Percentiles rank a stretch among this genome's conserved stretches.
Evolutionary conservation across 2,888 invertebrate species (phyloP).

Genomic region (Pristionchus entomophagus): DNA sequence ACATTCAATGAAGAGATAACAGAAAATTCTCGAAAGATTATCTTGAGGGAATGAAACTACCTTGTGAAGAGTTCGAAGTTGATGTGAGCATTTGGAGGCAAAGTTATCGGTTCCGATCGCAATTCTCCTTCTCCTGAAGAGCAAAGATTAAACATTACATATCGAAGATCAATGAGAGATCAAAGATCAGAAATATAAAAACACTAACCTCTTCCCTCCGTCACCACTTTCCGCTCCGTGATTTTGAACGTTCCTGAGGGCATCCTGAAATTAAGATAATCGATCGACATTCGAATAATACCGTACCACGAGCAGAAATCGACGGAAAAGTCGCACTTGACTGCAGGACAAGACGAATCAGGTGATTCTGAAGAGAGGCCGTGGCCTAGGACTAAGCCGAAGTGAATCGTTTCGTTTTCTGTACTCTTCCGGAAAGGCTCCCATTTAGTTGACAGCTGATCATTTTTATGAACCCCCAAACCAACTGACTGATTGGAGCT

Average conservation of each 20-base stretch:
- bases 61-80: conserved; percentile 23
- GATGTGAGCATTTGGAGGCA: conserved; percentile 29
- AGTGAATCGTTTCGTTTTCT: no score
- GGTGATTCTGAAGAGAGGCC: neutral
- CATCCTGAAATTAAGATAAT: neutral
- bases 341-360: neutral
- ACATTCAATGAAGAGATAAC: no score
- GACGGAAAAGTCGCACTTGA: conserved; percentile 8
- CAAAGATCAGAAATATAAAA: no score
- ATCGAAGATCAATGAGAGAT: neutral
- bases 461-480: no score
- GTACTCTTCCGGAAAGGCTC: no score
- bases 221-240: conserved; percentile 2
- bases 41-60: neutral
- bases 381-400: no score
- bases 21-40: no score
- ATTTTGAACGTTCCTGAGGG: conserved; percentile 23
- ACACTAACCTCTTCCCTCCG: conserved; percentile 14
- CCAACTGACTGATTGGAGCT: neutral
- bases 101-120: neutral
- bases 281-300: no score
- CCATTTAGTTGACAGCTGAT: no score
- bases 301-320: conserved; percentile 37
- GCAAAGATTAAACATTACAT: conserved; percentile 3
- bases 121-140: conserved; percentile 20